phyloP scores from a whole-genome alignment of 2,797 vertebrate species.

The Acipenser oxyrinchus region DNA sequence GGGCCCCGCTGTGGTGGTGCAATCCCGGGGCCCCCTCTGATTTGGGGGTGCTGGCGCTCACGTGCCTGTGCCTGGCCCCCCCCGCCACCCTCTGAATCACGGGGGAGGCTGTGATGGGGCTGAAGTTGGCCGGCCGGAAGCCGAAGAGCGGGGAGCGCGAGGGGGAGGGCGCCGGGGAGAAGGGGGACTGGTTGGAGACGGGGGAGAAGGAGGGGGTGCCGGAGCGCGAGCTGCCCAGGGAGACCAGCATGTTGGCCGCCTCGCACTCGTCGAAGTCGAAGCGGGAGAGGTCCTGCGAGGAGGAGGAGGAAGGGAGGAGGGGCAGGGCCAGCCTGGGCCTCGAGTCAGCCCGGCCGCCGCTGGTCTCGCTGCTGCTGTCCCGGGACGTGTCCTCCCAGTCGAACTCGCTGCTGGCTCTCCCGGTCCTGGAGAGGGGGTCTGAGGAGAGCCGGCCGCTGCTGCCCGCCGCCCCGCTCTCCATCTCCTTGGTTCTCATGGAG shows the following conservation, averaged over 20 bases:
- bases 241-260: constrained; percentile 87
- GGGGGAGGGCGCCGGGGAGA: constrained; percentile 80
- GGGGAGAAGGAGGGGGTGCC: constrained; percentile 84
- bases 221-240: constrained; percentile 80
- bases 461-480: constrained; percentile 56
- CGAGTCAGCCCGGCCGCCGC: constrained; percentile 77
- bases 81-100: constrained; percentile 69
- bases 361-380: constrained; percentile 74
- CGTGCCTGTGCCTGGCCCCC: constrained; percentile 51
- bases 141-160: constrained; percentile 84
- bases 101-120: constrained; percentile 76
- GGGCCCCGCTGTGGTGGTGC: constrained; percentile 47
- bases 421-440: constrained; percentile 37
- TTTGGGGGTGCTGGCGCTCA: constrained; percentile 57
- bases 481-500: constrained; percentile 86
- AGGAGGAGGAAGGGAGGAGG: constrained; percentile 42
- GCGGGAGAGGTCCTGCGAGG: constrained; percentile 70
- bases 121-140: constrained; percentile 83
- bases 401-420: constrained; percentile 67
- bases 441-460: constrained; percentile 41
- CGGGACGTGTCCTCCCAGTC: constrained; percentile 87
- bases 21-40: constrained; percentile 33
- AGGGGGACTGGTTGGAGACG: constrained; percentile 83
- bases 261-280: constrained; percentile 91
- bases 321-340: constrained; percentile 73